Conservation (phyloP, 2,797 vertebrate species). For the Coccyzus lansbergi region DNA sequence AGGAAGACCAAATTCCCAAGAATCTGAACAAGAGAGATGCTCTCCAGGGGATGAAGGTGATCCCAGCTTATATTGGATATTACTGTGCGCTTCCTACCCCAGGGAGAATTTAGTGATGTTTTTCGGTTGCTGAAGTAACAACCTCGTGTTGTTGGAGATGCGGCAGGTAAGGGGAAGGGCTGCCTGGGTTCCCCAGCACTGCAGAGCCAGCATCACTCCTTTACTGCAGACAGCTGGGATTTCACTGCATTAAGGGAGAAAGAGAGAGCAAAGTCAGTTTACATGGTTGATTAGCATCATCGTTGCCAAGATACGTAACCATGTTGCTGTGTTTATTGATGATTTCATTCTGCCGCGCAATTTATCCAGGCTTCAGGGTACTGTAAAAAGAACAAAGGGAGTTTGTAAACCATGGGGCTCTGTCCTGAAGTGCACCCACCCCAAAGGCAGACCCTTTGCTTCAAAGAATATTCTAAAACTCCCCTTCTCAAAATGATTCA, state of each 20-base stretch:
- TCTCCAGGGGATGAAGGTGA: neutral
- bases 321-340: constrained; percentile 25
- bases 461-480: neutral
- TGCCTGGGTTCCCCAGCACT: neutral
- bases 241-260: neutral
- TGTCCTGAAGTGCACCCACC: neutral
- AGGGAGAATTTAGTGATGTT: neutral
- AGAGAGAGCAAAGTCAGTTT: neutral
- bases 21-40: fast-evolving
- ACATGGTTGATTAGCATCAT: constrained; percentile 12
- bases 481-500: neutral
- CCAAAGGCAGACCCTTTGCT: neutral
- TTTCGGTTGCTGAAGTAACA: neutral
- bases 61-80: neutral
- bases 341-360: neutral
- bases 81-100: neutral
- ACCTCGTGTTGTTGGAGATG: neutral
- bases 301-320: constrained; percentile 49
- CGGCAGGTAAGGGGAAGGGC: neutral
- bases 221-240: neutral
- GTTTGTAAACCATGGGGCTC: fast-evolving
- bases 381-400: neutral
- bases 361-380: neutral
- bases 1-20: neutral
- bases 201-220: neutral